These are phyloP conservation scores for Eubucco bourcierii DNA, from an alignment of 2,113 vertebrate genomes.

Conservation along the genomic window DNA sequence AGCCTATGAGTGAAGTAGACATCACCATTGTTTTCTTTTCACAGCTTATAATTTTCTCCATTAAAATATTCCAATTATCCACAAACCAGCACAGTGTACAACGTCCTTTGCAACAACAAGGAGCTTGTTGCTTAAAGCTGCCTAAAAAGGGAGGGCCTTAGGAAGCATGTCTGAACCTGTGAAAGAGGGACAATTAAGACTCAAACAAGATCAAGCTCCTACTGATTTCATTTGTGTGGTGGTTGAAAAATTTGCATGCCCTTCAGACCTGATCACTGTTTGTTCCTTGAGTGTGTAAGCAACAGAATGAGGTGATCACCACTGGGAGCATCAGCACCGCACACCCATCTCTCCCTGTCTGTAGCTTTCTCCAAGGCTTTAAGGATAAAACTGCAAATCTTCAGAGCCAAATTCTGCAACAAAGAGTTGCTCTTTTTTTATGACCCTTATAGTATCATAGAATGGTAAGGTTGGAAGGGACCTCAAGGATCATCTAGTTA, in stretches of 20 bases:
- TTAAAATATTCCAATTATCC: too few species aligned
- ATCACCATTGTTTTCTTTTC: too few species aligned
- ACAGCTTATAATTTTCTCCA: too few species aligned
- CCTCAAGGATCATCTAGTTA: too few species aligned
- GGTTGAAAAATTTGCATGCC: not conserved
- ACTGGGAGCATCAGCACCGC: not conserved
- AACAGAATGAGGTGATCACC: not conserved
- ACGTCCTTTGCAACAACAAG: not conserved
- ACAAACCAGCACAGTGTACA: too few species aligned
- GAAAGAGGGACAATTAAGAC: not conserved
- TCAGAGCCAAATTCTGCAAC: not conserved
- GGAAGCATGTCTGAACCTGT: not conserved
- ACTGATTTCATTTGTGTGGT: not conserved
- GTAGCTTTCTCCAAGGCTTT: not conserved
- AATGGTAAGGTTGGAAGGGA: too few species aligned
- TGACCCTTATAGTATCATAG: not conserved
- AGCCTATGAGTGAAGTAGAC: too few species aligned
- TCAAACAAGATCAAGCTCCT: not conserved
- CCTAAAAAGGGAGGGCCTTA: not conserved
- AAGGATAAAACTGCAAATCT: not conserved
- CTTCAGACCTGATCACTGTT: not conserved
- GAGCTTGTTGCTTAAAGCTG: not conserved
- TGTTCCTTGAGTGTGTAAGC: not conserved
- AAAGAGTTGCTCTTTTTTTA: not conserved
- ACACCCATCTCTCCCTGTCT: not conserved